These are phyloP conservation scores for Macrotus californicus DNA, from an alignment of 2,113 vertebrate genomes.

Conservation along the genomic window DNA sequence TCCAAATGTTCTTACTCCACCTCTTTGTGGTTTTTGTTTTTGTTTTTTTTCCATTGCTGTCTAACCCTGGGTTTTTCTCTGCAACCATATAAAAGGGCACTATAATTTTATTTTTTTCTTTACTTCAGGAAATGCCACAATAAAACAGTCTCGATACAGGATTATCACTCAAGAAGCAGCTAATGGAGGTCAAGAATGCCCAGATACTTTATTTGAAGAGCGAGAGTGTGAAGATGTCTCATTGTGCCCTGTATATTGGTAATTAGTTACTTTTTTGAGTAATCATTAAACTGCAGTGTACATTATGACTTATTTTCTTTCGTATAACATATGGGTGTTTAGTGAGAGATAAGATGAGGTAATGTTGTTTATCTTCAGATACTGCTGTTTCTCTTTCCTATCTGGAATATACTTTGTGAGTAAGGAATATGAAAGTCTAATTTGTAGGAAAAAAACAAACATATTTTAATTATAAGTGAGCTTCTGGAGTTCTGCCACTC, in stretches of 20 bases:
- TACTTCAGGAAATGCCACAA: conserved; percentile 84
- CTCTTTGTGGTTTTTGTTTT: not conserved
- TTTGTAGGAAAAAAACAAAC: not conserved
- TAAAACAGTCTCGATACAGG: conserved; percentile 91
- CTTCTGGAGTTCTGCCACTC: not conserved
- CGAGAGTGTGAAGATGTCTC: conserved; percentile 91
- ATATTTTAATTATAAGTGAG: not conserved
- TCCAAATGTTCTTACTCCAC: not conserved
- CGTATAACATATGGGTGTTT: not conserved
- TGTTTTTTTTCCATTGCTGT: not conserved
- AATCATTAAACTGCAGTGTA: not conserved
- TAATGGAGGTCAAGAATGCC: conserved; percentile 91
- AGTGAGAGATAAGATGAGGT: not conserved
- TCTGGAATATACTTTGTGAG: not conserved
- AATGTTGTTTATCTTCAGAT: not conserved
- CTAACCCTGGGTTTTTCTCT: not conserved
- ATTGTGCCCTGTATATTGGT: conserved; percentile 88
- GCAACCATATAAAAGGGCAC: not conserved
- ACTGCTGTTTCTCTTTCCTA: not conserved
- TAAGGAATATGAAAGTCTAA: not conserved
- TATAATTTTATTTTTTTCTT: conserved; percentile 59
- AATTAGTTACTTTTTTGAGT: conserved; percentile 25
- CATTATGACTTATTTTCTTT: not conserved
- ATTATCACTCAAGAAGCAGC: conserved; percentile 87
- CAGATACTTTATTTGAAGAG: conserved; percentile 95